Evolutionary conservation across 2,113 vertebrate species (phyloP).

Genomic region (Sylvicapra grimmia): DNA sequence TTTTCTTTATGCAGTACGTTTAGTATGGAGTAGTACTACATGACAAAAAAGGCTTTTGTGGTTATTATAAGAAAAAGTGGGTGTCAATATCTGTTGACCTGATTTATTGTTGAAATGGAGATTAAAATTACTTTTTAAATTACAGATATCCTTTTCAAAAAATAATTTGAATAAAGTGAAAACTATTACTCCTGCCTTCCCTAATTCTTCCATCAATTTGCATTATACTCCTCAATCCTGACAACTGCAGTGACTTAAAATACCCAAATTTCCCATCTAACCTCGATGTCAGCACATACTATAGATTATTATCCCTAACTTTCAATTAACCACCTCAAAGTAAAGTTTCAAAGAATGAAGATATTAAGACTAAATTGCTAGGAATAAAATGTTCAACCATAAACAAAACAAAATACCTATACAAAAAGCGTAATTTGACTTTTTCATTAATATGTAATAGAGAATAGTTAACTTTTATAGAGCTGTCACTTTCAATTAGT

Average conservation of each 20-base stretch:
- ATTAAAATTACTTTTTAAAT: conserved; percentile 10
- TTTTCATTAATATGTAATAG: conserved; percentile 24
- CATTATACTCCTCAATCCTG: background rate
- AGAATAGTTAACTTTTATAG: background rate
- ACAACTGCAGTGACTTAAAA: background rate
- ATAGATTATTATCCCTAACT: background rate
- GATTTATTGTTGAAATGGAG: background rate
- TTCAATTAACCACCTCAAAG: background rate
- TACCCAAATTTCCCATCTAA: conserved; percentile 6
- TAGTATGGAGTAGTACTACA: background rate
- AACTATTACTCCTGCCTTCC: background rate
- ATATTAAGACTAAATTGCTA: conserved; percentile 24
- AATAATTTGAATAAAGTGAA: background rate
- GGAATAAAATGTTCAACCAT: conserved; percentile 6
- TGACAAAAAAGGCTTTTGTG: background rate
- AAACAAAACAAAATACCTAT: conserved; percentile 31
- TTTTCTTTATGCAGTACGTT: background rate
- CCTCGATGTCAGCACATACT: background rate
- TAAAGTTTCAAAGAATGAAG: background rate
- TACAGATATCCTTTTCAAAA: background rate
- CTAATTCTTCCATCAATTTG: background rate
- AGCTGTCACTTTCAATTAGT: background rate
- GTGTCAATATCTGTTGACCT: background rate
- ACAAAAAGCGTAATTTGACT: background rate
- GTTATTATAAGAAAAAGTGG: background rate